Conservation (phyloP, 1,140 invertebrate genomes). For the Sinonovacula constricta region DNA sequence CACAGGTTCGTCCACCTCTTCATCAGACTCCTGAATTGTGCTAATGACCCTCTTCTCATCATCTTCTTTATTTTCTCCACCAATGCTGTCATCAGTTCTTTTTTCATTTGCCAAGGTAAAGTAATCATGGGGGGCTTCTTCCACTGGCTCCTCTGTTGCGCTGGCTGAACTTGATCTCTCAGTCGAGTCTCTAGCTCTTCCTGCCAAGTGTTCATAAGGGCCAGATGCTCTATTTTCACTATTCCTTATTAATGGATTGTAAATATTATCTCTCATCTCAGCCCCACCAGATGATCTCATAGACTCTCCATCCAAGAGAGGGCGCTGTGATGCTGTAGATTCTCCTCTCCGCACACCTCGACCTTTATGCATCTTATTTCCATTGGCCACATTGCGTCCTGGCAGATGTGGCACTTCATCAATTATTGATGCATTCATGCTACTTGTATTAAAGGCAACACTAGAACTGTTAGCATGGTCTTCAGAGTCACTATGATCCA, state of each 20-base stretch:
- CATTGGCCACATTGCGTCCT: constrained; percentile 25
- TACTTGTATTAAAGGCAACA: constrained; percentile 24
- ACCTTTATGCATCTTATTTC: not conserved
- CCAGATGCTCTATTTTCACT: constrained; percentile 19
- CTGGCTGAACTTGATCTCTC: not conserved
- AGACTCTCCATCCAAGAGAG: constrained; percentile 36
- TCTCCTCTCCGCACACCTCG: constrained; percentile 13
- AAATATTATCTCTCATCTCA: constrained; percentile 29
- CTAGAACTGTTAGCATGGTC: no score
- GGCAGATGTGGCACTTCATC: constrained; percentile 13
- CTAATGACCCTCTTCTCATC: constrained; percentile 20
- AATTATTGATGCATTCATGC: not conserved
- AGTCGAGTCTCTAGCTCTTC: not conserved
- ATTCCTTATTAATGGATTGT: constrained; percentile 33
- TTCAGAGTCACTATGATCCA: constrained; percentile 19
- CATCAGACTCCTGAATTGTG: constrained; percentile 10
- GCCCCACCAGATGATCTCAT: not conserved
- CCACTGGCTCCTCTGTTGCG: not conserved
- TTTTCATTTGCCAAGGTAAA: constrained; percentile 32
- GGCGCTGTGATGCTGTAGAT: constrained; percentile 36
- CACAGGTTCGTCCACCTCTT: not conserved
- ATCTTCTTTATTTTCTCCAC: not conserved
- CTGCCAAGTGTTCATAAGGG: constrained; percentile 36
- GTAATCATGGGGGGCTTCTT: constrained; percentile 43
- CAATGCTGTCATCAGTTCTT: no score